Conservation (phyloP, 2,797 vertebrate species). For the Eospalax fontanierii region DNA sequence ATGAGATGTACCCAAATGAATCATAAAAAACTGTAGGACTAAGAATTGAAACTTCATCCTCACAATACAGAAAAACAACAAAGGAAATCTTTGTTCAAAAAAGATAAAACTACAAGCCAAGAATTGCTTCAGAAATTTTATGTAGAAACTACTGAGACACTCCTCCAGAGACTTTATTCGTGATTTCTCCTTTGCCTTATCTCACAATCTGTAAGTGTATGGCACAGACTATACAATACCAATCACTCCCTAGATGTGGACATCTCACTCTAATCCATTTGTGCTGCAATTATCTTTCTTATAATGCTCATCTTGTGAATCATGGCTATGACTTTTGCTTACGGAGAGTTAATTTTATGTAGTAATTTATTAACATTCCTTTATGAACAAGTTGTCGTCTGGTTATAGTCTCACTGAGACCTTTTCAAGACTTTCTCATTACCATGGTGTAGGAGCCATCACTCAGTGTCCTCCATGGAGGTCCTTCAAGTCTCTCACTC, state of each 20-base stretch:
- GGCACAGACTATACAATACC: not conserved
- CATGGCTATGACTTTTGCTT: not conserved
- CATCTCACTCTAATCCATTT: not conserved
- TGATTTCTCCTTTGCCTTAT: not conserved
- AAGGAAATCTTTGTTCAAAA: constrained; percentile 16
- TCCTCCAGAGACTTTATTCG: constrained; percentile 14
- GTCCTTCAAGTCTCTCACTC: not conserved
- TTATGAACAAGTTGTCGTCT: not conserved
- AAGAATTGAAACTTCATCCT: not conserved
- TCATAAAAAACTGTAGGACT: not conserved
- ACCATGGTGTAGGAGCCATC: not conserved
- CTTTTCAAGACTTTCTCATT: not conserved
- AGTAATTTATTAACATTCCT: not conserved
- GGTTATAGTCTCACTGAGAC: not conserved
- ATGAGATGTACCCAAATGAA: not conserved
- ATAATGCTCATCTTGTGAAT: not conserved
- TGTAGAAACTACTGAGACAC: not conserved
- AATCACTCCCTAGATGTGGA: not conserved
- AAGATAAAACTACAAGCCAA: not conserved
- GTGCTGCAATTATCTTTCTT: not conserved
- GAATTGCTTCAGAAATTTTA: constrained; percentile 4
- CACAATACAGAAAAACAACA: not conserved
- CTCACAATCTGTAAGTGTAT: not conserved
- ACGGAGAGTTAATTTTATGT: too few relatives aligned
- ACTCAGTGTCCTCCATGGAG: not conserved